Evolutionary conservation across 2,113 vertebrate genomes (phyloP), one percentile per base, ranked within the genome.

Genomic region (Chaenogobius annularis): DNA sequence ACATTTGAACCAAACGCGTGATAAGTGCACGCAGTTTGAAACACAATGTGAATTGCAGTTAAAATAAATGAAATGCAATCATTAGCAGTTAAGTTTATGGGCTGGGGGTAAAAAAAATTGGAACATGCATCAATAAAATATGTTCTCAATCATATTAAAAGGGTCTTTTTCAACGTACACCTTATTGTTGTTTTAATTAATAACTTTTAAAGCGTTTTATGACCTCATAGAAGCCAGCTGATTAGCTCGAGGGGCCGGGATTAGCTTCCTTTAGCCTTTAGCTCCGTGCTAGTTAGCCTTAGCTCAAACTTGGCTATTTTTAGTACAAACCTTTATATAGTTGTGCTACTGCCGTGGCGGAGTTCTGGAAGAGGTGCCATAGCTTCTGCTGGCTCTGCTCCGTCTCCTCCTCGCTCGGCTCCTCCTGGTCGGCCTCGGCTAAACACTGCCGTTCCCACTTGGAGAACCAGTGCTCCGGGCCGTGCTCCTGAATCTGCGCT

Each of bases 371-470:
- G 35, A 98, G 95, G 75, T 99, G 97, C 96, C 96, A 98, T 54
- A 97, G 93, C 80, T 97, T 97, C 91, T 98, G 96, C 70, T 94
- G 96, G 88, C 95, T 95, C 35, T 92, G 92, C 68, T 97, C 96
- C 23, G 95, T 91, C 31, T 96, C 95, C 88, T 98, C 96, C 72
- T 95, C 94, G 73, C 81, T 91, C 1, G 93, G 94, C 82, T 94
- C 95, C 69, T 93, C 92, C 89, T 95, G 95, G 74, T 98, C 96
- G 75, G 96, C 95, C 91, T 96, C 96, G 2, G 96, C 95, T 82
- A 98, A 88, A 70, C 97, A 98, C 93, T 99, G 97, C 72, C 96
- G 94, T 93, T 98, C 96, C 96, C 97, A 98, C 88, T 97, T 98
- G 74, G 95, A 96, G 88, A 99, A 98, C 96, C 97, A 98, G 85